Base-by-base conservation (phyloP, 2,797 vertebrate genomes). In the Salmo trutta region DNA sequence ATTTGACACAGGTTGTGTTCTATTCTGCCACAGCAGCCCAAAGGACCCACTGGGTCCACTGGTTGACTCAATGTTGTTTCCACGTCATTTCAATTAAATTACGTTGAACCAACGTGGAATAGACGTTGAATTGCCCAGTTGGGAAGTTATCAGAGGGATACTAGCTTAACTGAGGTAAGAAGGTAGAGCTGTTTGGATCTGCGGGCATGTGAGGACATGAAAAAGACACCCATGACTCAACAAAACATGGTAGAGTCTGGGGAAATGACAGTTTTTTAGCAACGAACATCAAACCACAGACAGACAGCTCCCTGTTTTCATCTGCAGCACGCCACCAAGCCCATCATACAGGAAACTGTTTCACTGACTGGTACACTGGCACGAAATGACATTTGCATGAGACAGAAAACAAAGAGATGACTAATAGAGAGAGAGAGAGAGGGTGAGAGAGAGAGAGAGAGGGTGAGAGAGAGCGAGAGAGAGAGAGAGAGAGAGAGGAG, bases 401-500 rank as follows among this genome's bases (percentile, higher is more conserved):
- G n/a, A 41, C 41, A 41, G 41, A 41, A 10, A 10, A 41, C 41
- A 10, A 21, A 62, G 5, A 62, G n/a, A 24, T 5, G 3, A 62
- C n/a, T 62, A 21, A 59, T 7, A n/a, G n/a, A n/a, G n/a, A 24
- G 6, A 21, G 56, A 59, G n/a, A n/a, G n/a, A n/a, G n/a, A n/a
- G n/a, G n/a, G n/a, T n/a, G 97, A 98, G 87, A 96, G 97, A 93
- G 64, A 24, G 6, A 2, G 59, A 56, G 54, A 21, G n/a, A n/a
- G n/a, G n/a, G n/a, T n/a, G n/a, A n/a, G n/a, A n/a, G n/a, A n/a
- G n/a, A n/a, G n/a, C n/a, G n/a, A 96, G 97, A 93, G 54, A n/a
- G 71, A 80, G 97, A 98, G 87, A 96, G 97, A 93, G 64, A 24
- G 6, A 2, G 59, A 56, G 54, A 21, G 96, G 97, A 93, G 54